These are phyloP conservation scores for Nothoprocta pentlandii DNA, from an alignment of 2,113 vertebrate species.

Conservation along the genomic window DNA sequence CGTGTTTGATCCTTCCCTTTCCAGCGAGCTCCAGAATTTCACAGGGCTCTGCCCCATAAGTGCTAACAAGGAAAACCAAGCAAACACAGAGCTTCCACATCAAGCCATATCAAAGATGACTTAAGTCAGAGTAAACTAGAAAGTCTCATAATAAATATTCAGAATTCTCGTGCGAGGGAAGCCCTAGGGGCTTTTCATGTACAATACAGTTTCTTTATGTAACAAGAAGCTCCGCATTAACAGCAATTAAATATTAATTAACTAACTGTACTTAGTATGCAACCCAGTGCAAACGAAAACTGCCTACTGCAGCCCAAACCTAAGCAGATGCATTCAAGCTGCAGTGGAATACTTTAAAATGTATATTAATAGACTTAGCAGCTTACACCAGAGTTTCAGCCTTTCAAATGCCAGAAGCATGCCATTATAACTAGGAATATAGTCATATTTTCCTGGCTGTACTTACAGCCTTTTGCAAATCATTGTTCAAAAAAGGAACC, in stretches of 20 bases:
- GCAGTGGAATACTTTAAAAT: neutral
- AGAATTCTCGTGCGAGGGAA: neutral
- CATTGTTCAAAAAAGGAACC: neutral
- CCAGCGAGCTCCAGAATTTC: neutral
- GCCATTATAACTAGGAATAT: neutral
- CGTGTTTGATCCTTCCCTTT: neutral
- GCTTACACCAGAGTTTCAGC: neutral
- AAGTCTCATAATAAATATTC: neutral
- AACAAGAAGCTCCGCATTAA: neutral
- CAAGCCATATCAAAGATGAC: neutral
- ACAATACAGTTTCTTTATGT: neutral
- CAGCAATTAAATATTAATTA: constrained; percentile 35
- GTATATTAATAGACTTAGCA: neutral
- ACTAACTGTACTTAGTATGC: neutral
- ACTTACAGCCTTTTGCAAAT: neutral
- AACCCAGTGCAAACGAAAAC: constrained; percentile 15
- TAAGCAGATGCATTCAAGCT: neutral
- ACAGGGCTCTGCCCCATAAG: neutral
- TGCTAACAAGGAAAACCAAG: neutral
- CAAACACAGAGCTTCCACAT: neutral
- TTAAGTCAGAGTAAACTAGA: neutral
- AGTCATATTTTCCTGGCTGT: neutral
- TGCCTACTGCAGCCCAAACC: constrained; percentile 10
- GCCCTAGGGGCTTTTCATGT: neutral
- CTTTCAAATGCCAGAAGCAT: neutral